Percentiles rank a stretch among this genome's conserved stretches.
These are phyloP conservation scores for Busseola fusca DNA, from an alignment of 2,888 invertebrate species.

Conservation along the genomic window DNA sequence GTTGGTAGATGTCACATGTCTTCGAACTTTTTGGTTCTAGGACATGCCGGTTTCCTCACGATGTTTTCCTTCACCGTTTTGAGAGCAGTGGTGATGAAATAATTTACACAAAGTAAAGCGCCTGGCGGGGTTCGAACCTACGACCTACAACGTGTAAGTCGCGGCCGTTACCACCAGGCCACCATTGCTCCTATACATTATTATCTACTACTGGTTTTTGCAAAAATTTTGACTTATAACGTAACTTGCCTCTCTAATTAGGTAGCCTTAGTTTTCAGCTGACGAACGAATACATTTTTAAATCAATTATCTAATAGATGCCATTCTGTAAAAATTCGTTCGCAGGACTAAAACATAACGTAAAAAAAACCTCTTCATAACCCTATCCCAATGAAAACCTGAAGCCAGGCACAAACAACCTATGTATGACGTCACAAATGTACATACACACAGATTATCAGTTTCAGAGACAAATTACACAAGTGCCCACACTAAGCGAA, in stretches of 20 bases:
- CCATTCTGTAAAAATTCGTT: background rate
- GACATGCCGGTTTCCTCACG: no score
- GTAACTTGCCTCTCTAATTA: background rate
- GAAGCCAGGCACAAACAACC: conserved; percentile 55
- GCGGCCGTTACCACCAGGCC: no score
- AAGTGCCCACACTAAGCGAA: conserved; percentile 77
- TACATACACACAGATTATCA: conserved; percentile 81
- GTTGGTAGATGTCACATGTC: no score
- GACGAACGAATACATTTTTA: background rate
- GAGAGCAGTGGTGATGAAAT: no score
- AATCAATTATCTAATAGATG: background rate
- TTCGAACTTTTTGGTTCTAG: no score
- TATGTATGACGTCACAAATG: conserved; percentile 55
- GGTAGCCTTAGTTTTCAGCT: background rate
- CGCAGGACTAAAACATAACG: background rate
- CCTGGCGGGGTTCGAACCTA: no score
- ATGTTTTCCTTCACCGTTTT: no score
- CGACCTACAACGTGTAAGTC: no score
- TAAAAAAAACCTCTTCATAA: background rate
- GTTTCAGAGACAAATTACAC: conserved; percentile 86
- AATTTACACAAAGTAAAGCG: no score
- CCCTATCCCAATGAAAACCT: conserved; percentile 49
- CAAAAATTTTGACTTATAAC: background rate
- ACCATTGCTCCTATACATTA: no score
- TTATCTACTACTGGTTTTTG: no score